A percentile compares a stretch with the other conserved stretches of the same genome.
Conservation (phyloP, 2,888 invertebrate species). For the Atethmia centrago region DNA sequence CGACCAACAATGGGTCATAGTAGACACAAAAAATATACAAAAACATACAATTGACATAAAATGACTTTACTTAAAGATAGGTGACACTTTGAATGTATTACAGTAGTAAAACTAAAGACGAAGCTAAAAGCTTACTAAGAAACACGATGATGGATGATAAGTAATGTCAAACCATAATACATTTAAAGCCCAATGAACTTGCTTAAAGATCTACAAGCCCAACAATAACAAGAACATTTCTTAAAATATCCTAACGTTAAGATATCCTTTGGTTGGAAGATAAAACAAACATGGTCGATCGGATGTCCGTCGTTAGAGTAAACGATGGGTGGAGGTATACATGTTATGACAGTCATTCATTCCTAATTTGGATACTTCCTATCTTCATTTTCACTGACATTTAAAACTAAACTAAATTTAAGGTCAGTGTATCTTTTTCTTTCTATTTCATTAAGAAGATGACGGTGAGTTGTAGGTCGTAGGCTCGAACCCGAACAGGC, state of each 20-base stretch:
- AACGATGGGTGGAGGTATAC: slow-evolving; percentile 16
- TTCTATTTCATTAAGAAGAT: too few relatives aligned
- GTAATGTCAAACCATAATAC: not conserved
- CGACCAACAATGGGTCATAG: too few relatives aligned
- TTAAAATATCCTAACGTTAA: slow-evolving; percentile 48
- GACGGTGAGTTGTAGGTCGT: too few relatives aligned
- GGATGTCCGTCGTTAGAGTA: slow-evolving; percentile 50
- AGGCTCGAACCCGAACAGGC: too few relatives aligned
- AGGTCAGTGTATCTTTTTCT: too few relatives aligned
- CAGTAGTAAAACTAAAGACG: not conserved
- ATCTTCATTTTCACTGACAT: not conserved
- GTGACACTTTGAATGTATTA: not conserved
- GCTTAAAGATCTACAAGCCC: slow-evolving; percentile 6
- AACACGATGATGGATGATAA: not conserved
- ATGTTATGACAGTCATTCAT: slow-evolving; percentile 29
- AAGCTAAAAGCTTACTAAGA: not conserved
- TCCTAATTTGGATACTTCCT: slow-evolving; percentile 39
- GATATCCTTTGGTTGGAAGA: slow-evolving; percentile 53
- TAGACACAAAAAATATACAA: too few relatives aligned
- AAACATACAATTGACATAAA: too few relatives aligned
- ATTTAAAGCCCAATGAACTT: not conserved
- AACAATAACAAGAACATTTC: slow-evolving; percentile 28
- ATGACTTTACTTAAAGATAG: not conserved
- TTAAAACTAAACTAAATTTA: too few relatives aligned
- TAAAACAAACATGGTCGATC: slow-evolving; percentile 57